Base-by-base conservation (phyloP, 2,113 vertebrate species). In the Myrmophylax atrothorax region DNA sequence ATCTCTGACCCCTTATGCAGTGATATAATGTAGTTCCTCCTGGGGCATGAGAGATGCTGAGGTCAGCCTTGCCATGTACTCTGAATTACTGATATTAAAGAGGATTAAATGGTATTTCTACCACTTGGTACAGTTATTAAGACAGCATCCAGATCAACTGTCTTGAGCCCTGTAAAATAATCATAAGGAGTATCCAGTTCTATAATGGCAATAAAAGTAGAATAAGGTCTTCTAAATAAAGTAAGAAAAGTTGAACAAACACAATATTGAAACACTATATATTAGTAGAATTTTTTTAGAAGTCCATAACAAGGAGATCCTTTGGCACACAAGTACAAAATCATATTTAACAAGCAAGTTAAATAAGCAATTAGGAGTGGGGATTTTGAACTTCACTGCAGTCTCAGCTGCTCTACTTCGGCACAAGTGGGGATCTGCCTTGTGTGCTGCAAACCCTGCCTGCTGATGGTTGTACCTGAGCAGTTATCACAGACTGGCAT, bases 301-400 rank as follows among this genome's bases (percentile, higher is more conserved):
- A 87, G 97, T 96, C 94, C 78, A 59, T 97, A 97, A 97, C 95
- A 96, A 97, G 96, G 96, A 96, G 94, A 94, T 97, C 93, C 93
- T 96, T 97, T 96, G 94, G 86, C 97, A 96, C 96, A 46, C 44
- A 37, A 96, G 73, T 90, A 93, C 94, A 96, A 97, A 97, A 96
- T 94, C 90, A 96, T 96, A 92, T 96, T 96, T 96, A 96, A 96
- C 93, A 90, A 94, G 83, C 23, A 7, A 92, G 97, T 98, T 96
- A 97, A 98, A 97, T 96, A 96, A 96, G 96, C 87, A 94, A 86
- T 96, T 97, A 96, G 94, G 92, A 95, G 84, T 84, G 60, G 50
- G 62, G 81, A 93, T 96, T 97, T 97, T 66, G 97, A 97, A 78
- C 76, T 68, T 37, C 56, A 84, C 90, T 84, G 46, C 62, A 78